Base-by-base conservation (phyloP, 1,140 invertebrate genomes). In the Drosophila nigrodunni region DNA sequence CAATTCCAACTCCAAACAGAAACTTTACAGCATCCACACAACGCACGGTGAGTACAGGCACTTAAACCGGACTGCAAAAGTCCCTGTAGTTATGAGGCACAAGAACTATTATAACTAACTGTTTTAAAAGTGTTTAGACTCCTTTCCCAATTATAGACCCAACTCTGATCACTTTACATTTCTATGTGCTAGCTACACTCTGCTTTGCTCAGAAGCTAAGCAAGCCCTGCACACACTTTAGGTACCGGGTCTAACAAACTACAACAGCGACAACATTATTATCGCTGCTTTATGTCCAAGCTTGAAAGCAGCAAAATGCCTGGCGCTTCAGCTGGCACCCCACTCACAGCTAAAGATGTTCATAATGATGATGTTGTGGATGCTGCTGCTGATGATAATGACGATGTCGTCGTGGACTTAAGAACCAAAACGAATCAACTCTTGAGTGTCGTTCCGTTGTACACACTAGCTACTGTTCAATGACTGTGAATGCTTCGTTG, bases 1-100 rank as follows among this genome's bases (percentile, higher is more conserved):
- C 77, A 87, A 87, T 87, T 87, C 83, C 87, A 87, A 87, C 83
- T 87, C 85, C 83, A 87, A 87, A 83, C 83, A 87, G 77, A 83
- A 80, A 88, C 87, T 88, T 83, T 74, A 87, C 87, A 90, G 82
- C 82, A 77, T 59, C 70, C 66, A 79, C 71, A 78, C 52, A 74
- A 77, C 50, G 30, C 71, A 74, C 58, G 83, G n/a, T 39, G 68
- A 8, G 41, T 61, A 30, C 61, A 71, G 37, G 44, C 73, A 49
- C 70, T 30, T 30, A 30, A 5, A 30, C 1, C 25, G 3, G 4
- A 30, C 25, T 30, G 3, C 3, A 30, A 30, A 5, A 30, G 25
- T 3, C 25, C 25, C 25, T 30, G 25, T 30, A 30, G 2, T 30
- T 21, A 21, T 1, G 18, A 0, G 18, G 18, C 1, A 2, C 18